phyloP scores from a whole-genome alignment of 2,113 vertebrate species.

The Xiphophorus couchianus region DNA sequence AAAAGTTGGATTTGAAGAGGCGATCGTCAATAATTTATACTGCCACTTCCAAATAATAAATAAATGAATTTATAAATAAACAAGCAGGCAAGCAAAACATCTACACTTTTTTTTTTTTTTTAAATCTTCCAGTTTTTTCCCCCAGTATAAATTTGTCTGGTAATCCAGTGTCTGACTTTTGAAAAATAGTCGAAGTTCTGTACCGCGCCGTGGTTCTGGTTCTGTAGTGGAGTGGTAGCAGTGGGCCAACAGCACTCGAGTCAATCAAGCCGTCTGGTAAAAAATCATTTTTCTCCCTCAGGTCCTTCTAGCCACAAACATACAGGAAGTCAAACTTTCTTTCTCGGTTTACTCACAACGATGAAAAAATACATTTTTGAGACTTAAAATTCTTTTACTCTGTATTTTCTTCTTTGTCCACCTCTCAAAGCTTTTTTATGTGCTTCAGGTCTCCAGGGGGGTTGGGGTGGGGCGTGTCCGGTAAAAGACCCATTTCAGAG shows the following conservation, averaged over 20 bases:
- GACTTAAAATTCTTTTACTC: slow-evolving; percentile 50
- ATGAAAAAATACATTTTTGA: slow-evolving; percentile 70
- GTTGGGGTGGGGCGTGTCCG: slow-evolving; percentile 14
- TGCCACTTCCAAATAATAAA: slow-evolving; percentile 81
- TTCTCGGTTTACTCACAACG: slow-evolving; percentile 5
- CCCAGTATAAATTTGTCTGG: slow-evolving; percentile 63
- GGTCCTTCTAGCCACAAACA: slow-evolving; percentile 2
- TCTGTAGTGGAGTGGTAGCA: slow-evolving; percentile 36
- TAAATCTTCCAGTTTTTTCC: slow-evolving; percentile 18
- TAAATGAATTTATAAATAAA: slow-evolving; percentile 85
- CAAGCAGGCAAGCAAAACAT: slow-evolving; percentile 84
- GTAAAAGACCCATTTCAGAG: slow-evolving; percentile 31
- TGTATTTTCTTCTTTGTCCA: slow-evolving; percentile 22
- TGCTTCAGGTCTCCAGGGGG: slow-evolving; percentile 56
- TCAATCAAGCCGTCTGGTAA: slow-evolving; percentile 30
- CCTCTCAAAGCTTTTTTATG: slow-evolving; percentile 46
- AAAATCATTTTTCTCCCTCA: slow-evolving; percentile 27
- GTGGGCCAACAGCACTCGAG: slow-evolving; percentile 37
- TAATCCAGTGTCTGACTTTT: slow-evolving; percentile 57
- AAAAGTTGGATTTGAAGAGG: slow-evolving; percentile 59
- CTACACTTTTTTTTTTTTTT: slow-evolving; percentile 72
- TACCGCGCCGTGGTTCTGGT: slow-evolving; percentile 26
- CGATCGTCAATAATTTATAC: slow-evolving; percentile 78
- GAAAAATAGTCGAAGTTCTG: slow-evolving; percentile 64
- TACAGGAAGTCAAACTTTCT: slow-evolving; percentile 24